Base-by-base conservation (phyloP, 2,888 invertebrate species). In the Camptogramma bilineatum region DNA sequence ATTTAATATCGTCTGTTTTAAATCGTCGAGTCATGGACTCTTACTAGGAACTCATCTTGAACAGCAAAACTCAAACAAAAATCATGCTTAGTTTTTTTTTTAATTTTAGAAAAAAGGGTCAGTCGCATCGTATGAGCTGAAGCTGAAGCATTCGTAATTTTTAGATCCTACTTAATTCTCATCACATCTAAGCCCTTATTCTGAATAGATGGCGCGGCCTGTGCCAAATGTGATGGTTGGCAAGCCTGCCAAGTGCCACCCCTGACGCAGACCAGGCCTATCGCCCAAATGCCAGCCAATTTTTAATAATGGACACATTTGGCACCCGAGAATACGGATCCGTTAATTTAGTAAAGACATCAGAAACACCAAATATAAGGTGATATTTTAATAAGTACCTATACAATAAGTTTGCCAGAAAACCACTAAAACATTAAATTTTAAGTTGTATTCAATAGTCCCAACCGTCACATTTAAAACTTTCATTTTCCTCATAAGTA, bases 141-240 rank as follows among this genome's bases (percentile, higher is more conserved):
- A n/a, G n/a, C n/a, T 44, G 4, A 44, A 44, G 16, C 44, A 44
- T 44, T 17, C 16, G 1, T 17, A 17, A 44, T 44, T 42, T 44
- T 17, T 4, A 13, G 44, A 28, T 51, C 50, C 18, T 42, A 50
- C 39, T 31, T 28, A 31, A 56, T 48, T 42, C 64, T 53, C 56
- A 59, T 64, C 56, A 60, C 46, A 59, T 59, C 47, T 56, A 34
- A 66, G 60, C 60, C 65, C 56, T 54, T 47, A 59, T 18, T 50
- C 31, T 24, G 21, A 47, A 19, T 46, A 47, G 47, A 52, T 65
- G 65, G 21, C 28, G 34, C 21, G 18, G 51, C 21, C 13, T 2
- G 59, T 69, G 71, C 71, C 71, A 71, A 69, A 69, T 66, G 65
- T 56, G 66, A 63, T 19, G 53, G 61, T 62, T 64, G 65, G 58